Evolutionary conservation across 2,797 vertebrate species (phyloP).

Genomic region (Kryptolebias ocellatus): DNA sequence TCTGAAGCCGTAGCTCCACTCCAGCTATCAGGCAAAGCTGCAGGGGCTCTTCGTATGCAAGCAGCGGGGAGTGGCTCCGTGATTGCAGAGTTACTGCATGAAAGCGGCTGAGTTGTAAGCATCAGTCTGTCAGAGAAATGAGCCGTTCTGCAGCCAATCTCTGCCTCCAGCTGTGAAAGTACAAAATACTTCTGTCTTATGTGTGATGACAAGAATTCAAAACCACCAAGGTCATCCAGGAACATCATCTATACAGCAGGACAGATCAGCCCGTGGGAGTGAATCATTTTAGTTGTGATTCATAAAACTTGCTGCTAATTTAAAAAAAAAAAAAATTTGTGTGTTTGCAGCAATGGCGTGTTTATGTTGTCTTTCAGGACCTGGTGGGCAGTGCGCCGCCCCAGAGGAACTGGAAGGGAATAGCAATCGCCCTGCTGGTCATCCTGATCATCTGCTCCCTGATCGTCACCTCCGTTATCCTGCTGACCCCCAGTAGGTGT

Average conservation of each 20-base stretch:
- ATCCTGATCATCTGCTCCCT: slow-evolving; percentile 97
- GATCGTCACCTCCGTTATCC: slow-evolving; percentile 97
- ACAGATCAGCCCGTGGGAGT: slow-evolving; percentile 2
- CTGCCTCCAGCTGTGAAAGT: slow-evolving; percentile 25
- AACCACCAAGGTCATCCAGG: slow-evolving; percentile 18
- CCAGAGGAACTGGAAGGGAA: slow-evolving; percentile 99
- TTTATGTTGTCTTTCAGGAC: slow-evolving; percentile 82
- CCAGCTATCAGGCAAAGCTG: slow-evolving; percentile 61
- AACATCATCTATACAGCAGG: neutral
- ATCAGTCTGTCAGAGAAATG: slow-evolving; percentile 46
- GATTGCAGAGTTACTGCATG: slow-evolving; percentile 43
- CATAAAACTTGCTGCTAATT: neutral
- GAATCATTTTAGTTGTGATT: slow-evolving; percentile 1
- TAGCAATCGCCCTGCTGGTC: slow-evolving; percentile 96
- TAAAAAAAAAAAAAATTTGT: neutral
- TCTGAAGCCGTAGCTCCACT: slow-evolving; percentile 39
- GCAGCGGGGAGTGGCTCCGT: slow-evolving; percentile 54
- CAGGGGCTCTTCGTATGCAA: slow-evolving; percentile 44
- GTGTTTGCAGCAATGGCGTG: slow-evolving; percentile 9
- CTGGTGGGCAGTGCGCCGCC: slow-evolving; percentile 95
- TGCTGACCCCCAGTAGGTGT: slow-evolving; percentile 92
- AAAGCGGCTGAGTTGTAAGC: slow-evolving; percentile 45
- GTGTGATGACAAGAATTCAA: slow-evolving; percentile 18
- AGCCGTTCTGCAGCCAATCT: slow-evolving; percentile 48
- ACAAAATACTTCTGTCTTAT: slow-evolving; percentile 38